Percentiles rank a stretch among this genome's conserved stretches.
Conservation (phyloP, 2,113 vertebrate genomes). For the Lichenostomus cassidix region DNA sequence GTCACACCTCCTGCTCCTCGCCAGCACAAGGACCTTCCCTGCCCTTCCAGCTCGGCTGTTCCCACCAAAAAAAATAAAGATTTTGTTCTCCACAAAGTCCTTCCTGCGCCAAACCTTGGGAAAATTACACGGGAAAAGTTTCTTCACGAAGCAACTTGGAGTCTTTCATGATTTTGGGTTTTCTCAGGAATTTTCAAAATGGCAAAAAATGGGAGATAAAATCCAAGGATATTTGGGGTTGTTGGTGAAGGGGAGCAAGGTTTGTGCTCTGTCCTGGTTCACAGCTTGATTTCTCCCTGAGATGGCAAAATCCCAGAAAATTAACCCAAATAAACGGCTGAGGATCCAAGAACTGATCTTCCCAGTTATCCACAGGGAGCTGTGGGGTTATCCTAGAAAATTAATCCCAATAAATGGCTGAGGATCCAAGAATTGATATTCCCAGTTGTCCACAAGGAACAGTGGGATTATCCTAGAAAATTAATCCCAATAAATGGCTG, state of each 20-base stretch:
- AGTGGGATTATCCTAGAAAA: neutral
- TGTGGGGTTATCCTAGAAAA: too few species aligned
- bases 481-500: neutral
- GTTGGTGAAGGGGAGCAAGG: neutral
- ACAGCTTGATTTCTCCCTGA: neutral
- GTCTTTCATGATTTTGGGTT: neutral
- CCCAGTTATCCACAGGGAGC: too few species aligned
- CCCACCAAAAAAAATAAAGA: neutral
- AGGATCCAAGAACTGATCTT: too few species aligned
- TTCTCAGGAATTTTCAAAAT: neutral
- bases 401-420: too few species aligned
- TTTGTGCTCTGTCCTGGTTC: neutral
- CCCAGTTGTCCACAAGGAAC: too few species aligned
- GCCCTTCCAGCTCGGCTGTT: constrained; percentile 8
- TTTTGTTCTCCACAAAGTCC: neutral
- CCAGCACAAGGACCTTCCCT: neutral
- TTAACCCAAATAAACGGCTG: neutral
- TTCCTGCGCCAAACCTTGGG: rapidly evolving
- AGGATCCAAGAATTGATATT: too few species aligned
- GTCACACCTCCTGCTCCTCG: neutral
- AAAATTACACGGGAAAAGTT: neutral
- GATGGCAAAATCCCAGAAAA: neutral
- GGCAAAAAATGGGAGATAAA: rapidly evolving
- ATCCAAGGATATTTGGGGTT: neutral
- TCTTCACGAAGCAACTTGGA: rapidly evolving